Evolutionary conservation across 2,888 invertebrate genomes (phyloP).

Genomic region (Siphlonurus alternatus): DNA sequence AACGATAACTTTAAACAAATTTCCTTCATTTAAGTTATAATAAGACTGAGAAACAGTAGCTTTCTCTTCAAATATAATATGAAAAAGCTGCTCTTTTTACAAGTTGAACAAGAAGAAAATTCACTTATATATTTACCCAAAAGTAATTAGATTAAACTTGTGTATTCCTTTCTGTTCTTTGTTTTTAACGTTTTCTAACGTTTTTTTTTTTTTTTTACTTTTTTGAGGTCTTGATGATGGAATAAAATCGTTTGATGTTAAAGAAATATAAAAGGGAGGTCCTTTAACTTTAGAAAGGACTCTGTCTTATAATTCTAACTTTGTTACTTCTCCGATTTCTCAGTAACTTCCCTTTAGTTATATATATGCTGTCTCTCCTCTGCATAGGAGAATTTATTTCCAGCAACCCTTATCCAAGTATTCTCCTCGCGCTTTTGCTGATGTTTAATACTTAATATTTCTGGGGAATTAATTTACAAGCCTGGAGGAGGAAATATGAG

Average conservation of each 20-base stretch:
- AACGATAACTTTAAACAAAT: no score
- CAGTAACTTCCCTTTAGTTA: background rate
- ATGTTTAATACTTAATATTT: slow-evolving; percentile 20
- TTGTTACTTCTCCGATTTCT: background rate
- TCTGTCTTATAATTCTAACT: background rate
- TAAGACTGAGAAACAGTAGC: no score
- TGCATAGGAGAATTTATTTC: no score
- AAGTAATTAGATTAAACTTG: background rate
- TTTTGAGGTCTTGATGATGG: no score
- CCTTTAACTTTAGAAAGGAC: background rate
- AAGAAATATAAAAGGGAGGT: no score
- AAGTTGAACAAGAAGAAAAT: no score
- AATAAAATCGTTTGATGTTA: background rate
- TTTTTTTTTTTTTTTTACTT: background rate
- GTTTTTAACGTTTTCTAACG: background rate
- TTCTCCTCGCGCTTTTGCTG: background rate
- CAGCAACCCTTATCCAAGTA: no score
- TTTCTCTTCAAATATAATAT: no score
- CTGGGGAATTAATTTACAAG: slow-evolving; percentile 21
- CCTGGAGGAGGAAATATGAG: slow-evolving; percentile 19
- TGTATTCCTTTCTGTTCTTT: background rate
- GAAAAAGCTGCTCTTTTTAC: no score
- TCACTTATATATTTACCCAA: background rate
- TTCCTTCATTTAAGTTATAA: no score
- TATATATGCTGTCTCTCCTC: no score